Evolutionary conservation across 2,888 invertebrate genomes (phyloP), one percentile per base, ranked within the genome.

Genomic region (Alitta virens): DNA sequence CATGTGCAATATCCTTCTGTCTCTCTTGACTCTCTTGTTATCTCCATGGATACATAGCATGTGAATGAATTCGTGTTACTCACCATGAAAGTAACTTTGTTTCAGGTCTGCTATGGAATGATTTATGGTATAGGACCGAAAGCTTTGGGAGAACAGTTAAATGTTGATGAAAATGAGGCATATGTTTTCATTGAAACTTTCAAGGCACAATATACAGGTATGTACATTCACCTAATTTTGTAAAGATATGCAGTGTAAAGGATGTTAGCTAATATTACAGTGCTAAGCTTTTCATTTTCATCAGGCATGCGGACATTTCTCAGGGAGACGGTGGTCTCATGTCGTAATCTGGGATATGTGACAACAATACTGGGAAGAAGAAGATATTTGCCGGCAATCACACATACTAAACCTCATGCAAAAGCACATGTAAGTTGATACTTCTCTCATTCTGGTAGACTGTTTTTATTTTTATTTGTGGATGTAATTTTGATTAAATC

Each of bases 101-200:
- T 46, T 5, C 46, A 96, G 82, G 83, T 84, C 33, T 94, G 94
- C 79, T 98, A 98, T 82, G 97, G 94, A 5, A 93, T 99, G 75
- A 90, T 99, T 62, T 99, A 99, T 80, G 99, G 98, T 7, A 98
- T 98, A 90, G 94, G 97, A 1, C 86, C 87, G 63, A 90, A 87
- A 74, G 87, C 91, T 0, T 84, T 99, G 33, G 88, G 91, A 0
- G 90, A 91, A 64, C 88, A 89, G 67, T 84, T 98, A 40, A 88
- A 88, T 61, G 88, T 94, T 12, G 86, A 87, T 0, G 91, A 91
- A 80, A 84, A 87, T 53, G 91, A 93, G 73, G 96, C 97, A 0
- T 85, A 85, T 2, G 84, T 86, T 56, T 84, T 86, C 71, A 83
- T 85, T 62, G 77, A 81, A 42, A 75, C 79, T 1, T 91, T 97